Evolutionary conservation across 1,140 invertebrate species (phyloP), one percentile per base, ranked within the genome.

Genomic region (Plodia interpunctella): DNA sequence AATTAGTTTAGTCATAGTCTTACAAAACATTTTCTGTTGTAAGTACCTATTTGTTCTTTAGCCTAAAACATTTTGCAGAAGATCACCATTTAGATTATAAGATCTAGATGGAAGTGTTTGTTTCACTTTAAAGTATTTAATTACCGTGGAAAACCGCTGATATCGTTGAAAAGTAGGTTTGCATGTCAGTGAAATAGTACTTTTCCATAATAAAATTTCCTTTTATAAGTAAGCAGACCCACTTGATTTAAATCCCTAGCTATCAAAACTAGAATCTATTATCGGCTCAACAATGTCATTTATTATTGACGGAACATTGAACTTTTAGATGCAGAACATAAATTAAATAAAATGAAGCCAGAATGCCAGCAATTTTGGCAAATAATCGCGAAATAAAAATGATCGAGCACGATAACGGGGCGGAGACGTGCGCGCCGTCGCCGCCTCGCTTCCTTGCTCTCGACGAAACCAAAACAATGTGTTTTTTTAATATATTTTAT

Each of bases 371-470:
- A 49, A 61, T 61, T 49, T 65, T 65, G 54, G 50, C 49, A 62
- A 63, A 65, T 67, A 66, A 55, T 60, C 57, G 62, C 55, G 52
- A 58, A 62, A 68, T 57, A 61, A 51, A 52, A 59, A 58, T 58
- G 66, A 73, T 67, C 62, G 67, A 67, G 65, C 63, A 58, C 65
- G 68, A 67, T 50, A 62, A 50, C 55, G 25, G 59, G 25, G 35
- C 49, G 51, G 20, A 66, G 76, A 76, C 66, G 59, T 57, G 50
- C 50, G 72, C 49, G 68, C 68, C 63, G 59, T 66, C 66, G 32
- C 70, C 63, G 44, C 18, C 52, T 30, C 52, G 5, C 21, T 57
- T 56, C 55, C 63, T 59, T n/a, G 53, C 17, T 30, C 38, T 44
- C 38, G 38, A 68, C 56, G 64, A 65, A 57, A 66, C 59, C 64